A percentile compares a stretch with the other conserved stretches of the same genome.
Conservation (phyloP, 2,888 invertebrate genomes). For the Sympetrum striolatum region DNA sequence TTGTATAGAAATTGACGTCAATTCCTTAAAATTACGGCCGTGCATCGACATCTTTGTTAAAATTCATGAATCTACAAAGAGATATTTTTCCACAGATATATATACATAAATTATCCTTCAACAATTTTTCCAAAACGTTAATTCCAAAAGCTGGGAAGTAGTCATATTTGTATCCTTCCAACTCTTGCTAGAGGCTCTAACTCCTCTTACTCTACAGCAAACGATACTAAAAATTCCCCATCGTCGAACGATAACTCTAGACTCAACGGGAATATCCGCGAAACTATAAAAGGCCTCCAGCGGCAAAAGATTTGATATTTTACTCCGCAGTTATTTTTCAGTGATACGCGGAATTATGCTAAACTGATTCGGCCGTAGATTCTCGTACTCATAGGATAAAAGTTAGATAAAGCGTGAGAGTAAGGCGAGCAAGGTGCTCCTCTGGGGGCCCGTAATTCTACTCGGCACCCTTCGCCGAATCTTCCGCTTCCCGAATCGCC, state of each 20-base stretch:
- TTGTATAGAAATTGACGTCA: too few relatives aligned
- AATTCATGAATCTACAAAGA: too few relatives aligned
- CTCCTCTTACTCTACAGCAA: too few relatives aligned
- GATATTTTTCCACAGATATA: too few relatives aligned
- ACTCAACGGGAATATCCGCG: neutral
- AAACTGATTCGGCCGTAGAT: slow-evolving; percentile 25
- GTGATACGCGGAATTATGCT: slow-evolving; percentile 3
- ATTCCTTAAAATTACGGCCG: too few relatives aligned
- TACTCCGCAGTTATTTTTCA: neutral
- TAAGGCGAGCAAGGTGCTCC: neutral
- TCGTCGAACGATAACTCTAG: neutral
- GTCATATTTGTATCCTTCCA: too few relatives aligned
- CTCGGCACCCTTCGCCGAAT: slow-evolving; percentile 20
- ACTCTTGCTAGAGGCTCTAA: too few relatives aligned
- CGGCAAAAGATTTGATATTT: neutral
- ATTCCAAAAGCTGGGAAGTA: too few relatives aligned
- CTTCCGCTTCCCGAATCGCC: slow-evolving; percentile 34
- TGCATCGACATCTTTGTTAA: too few relatives aligned
- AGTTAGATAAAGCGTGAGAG: neutral
- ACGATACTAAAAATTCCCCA: neutral
- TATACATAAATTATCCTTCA: too few relatives aligned
- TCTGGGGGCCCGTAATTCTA: neutral
- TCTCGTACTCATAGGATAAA: slow-evolving; percentile 19
- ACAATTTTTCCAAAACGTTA: too few relatives aligned
- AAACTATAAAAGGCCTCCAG: neutral